A percentile compares a stretch with the other conserved stretches of the same genome.
These are phyloP conservation scores for Alectoris magna DNA, from an alignment of 2,797 vertebrate species.

Conservation along the genomic window DNA sequence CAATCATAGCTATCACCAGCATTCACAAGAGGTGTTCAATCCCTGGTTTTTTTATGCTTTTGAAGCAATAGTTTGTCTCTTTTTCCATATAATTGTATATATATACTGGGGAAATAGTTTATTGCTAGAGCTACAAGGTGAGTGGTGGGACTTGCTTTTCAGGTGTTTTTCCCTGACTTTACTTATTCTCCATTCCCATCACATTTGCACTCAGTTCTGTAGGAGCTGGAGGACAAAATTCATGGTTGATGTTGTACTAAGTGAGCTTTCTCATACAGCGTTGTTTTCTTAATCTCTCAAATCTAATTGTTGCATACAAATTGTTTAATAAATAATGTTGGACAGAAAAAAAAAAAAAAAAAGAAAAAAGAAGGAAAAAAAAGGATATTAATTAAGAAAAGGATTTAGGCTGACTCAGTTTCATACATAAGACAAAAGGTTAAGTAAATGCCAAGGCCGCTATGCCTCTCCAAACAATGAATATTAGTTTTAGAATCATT, in stretches of 20 bases:
- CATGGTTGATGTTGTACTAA: background rate
- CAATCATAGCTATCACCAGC: background rate
- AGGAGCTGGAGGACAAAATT: constrained; percentile 43
- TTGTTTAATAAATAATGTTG: constrained; percentile 86
- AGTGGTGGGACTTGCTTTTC: background rate
- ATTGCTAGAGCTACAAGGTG: constrained; percentile 1
- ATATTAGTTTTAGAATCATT: constrained; percentile 99
- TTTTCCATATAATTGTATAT: background rate
- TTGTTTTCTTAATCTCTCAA: constrained; percentile 54
- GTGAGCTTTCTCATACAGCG: constrained; percentile 25
- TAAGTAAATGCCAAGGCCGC: constrained; percentile 99
- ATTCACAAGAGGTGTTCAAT: background rate
- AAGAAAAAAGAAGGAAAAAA: constrained; percentile 81
- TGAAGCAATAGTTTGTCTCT: background rate
- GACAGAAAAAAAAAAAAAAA: constrained; percentile 75
- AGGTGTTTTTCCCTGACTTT: background rate
- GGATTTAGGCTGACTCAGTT: constrained; percentile 96
- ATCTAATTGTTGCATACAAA: constrained; percentile 81
- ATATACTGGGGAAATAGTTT: background rate
- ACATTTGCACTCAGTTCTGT: background rate
- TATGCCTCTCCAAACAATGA: constrained; percentile 99
- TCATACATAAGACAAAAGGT: constrained; percentile 98
- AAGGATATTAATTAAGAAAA: constrained; percentile 99
- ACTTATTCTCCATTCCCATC: background rate
- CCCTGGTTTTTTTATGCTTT: constrained; percentile 3